Percentiles rank a stretch among this genome's conserved stretches.
Evolutionary conservation across 2,797 vertebrate species (phyloP).

Genomic region (Sebastes diaconus): DNA sequence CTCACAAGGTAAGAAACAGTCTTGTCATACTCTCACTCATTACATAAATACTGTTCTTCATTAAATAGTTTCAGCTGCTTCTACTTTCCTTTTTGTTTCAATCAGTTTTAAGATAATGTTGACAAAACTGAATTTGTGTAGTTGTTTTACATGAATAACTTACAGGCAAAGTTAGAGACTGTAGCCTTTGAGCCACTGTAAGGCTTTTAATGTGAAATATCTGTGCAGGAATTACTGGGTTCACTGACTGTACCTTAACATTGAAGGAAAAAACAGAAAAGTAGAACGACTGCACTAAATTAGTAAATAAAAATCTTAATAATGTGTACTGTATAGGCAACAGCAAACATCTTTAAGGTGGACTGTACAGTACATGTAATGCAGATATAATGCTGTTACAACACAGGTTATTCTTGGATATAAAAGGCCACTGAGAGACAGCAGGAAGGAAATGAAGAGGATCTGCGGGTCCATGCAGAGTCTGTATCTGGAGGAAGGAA

Average conservation of each 20-base stretch:
- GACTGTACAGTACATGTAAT: slow-evolving; percentile 7
- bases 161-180: not conserved
- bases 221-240: not conserved
- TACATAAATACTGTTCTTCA: not conserved
- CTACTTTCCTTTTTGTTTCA: not conserved
- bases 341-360: slow-evolving; percentile 1
- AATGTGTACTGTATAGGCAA: not conserved
- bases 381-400: slow-evolving; percentile 6
- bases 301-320: not conserved
- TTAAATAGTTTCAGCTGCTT: not conserved
- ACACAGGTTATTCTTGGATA: not conserved
- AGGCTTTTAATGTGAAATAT: not conserved
- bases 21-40: not conserved
- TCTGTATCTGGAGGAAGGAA: slow-evolving; percentile 6
- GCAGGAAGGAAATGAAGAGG: slow-evolving; percentile 13
- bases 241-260: not conserved
- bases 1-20: not conserved
- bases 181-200: not conserved
- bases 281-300: not conserved
- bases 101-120: not conserved
- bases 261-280: not conserved
- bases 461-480: not conserved
- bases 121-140: not conserved
- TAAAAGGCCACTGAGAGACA: slow-evolving; percentile 9
- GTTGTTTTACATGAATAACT: not conserved